Percentiles rank a stretch among this genome's conserved stretches.
Conservation (phyloP, 2,113 vertebrate species). For the Apodemus sylvaticus region DNA sequence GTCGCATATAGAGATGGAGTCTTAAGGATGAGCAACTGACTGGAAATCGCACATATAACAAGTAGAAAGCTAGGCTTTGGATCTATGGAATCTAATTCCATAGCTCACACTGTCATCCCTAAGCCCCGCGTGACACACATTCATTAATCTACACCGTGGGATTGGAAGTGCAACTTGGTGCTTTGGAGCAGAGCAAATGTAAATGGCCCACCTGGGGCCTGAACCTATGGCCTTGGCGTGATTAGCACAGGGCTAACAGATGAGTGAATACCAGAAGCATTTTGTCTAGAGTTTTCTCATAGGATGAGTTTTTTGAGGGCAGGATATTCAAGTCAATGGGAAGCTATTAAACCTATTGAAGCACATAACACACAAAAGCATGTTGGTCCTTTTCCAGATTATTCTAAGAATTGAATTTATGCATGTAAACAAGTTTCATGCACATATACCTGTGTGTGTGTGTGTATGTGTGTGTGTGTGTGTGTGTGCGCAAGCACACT, state of each 20-base stretch:
- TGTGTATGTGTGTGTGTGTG: background rate
- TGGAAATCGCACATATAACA: background rate
- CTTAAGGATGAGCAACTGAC: background rate
- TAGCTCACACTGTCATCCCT: background rate
- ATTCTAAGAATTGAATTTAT: background rate
- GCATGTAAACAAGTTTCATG: background rate
- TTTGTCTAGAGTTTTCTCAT: background rate
- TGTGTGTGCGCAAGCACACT: background rate
- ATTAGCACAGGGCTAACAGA: background rate
- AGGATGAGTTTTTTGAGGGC: background rate
- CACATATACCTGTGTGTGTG: background rate
- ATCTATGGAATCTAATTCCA: background rate
- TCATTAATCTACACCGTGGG: background rate
- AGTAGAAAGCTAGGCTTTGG: background rate
- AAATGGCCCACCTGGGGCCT: background rate
- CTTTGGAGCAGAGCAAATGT: background rate
- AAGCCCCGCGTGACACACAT: background rate
- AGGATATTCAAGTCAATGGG: slow-evolving; percentile 30
- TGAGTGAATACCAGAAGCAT: background rate
- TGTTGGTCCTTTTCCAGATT: background rate
- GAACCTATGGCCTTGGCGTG: background rate
- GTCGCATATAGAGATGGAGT: background rate
- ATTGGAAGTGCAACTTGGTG: background rate
- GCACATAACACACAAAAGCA: background rate
- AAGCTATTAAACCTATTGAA: background rate